A percentile compares a stretch with the other conserved stretches of the same genome.
Conservation (phyloP, 53 echinoderm and acorn worm genomes). For the Henricia sp. region DNA sequence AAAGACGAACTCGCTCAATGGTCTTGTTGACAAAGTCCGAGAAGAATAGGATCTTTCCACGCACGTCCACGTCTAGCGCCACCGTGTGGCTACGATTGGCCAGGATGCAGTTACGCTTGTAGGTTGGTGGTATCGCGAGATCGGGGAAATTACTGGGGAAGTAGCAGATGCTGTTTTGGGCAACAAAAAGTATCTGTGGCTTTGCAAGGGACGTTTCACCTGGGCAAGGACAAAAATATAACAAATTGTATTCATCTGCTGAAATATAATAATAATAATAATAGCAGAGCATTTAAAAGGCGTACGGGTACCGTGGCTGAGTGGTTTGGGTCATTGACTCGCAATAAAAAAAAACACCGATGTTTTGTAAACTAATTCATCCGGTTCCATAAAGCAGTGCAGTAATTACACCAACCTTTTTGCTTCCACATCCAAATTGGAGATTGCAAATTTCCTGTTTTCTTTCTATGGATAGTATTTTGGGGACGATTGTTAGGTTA, state of each 20-base stretch:
- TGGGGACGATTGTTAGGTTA: too few relatives aligned
- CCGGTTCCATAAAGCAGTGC: too few relatives aligned
- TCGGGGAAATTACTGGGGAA: conserved; percentile 85
- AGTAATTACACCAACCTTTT: too few relatives aligned
- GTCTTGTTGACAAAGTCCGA: conserved; percentile 78
- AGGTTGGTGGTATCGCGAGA: conserved; percentile 36
- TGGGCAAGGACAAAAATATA: neutral
- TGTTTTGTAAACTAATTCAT: too few relatives aligned
- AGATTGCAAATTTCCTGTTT: too few relatives aligned
- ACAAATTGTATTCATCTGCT: neutral
- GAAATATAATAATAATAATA: neutral
- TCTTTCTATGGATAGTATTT: too few relatives aligned
- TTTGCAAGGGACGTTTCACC: conserved; percentile 56
- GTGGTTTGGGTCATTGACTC: too few relatives aligned
- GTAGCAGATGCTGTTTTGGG: conserved; percentile 69
- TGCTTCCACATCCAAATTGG: too few relatives aligned
- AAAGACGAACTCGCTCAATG: conserved; percentile 75
- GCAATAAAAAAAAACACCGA: too few relatives aligned
- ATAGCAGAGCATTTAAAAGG: neutral
- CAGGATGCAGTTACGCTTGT: conserved; percentile 68
- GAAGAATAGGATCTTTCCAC: conserved; percentile 73
- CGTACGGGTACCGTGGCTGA: neutral
- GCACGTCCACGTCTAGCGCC: conserved; percentile 77
- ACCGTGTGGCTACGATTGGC: conserved; percentile 72
- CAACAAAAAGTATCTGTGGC: conserved; percentile 79